Conservation (phyloP, 2,797 vertebrate species). For the Muraenolepis orangiensis region DNA sequence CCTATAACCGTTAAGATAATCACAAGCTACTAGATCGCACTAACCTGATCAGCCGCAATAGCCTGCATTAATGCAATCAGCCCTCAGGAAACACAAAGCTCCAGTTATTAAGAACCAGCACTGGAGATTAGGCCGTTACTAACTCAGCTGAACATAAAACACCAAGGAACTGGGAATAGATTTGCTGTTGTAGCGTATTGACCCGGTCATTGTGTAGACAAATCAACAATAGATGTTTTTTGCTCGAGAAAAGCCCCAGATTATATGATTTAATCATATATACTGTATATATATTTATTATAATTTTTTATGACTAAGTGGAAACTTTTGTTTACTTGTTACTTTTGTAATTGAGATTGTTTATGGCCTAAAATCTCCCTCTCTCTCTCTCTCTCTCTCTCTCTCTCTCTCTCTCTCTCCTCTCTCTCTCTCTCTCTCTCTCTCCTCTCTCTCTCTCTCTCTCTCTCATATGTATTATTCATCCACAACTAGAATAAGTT, state of each 20-base stretch:
- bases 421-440: too few species aligned
- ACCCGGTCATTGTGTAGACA: background rate
- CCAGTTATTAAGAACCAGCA: background rate
- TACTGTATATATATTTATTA: background rate
- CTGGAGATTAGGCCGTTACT: background rate
- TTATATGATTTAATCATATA: background rate
- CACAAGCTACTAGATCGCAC: background rate
- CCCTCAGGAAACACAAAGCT: background rate
- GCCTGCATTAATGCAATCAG: background rate
- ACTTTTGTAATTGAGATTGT: background rate
- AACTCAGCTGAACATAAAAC: background rate
- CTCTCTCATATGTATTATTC: too few species aligned
- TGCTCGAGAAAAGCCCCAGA: background rate
- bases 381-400: too few species aligned
- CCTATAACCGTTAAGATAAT: background rate
- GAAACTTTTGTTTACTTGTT: too few species aligned
- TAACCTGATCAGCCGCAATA: background rate
- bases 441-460: too few species aligned
- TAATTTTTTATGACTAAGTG: background rate
- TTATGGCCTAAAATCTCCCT: background rate
- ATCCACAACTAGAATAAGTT: background rate
- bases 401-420: too few species aligned
- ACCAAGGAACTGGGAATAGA: background rate
- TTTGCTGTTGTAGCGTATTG: background rate
- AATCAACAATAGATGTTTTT: background rate